These are phyloP conservation scores for Rambutsinella grinnellia DNA, from an alignment of 2,888 invertebrate species.

Conservation along the genomic window DNA sequence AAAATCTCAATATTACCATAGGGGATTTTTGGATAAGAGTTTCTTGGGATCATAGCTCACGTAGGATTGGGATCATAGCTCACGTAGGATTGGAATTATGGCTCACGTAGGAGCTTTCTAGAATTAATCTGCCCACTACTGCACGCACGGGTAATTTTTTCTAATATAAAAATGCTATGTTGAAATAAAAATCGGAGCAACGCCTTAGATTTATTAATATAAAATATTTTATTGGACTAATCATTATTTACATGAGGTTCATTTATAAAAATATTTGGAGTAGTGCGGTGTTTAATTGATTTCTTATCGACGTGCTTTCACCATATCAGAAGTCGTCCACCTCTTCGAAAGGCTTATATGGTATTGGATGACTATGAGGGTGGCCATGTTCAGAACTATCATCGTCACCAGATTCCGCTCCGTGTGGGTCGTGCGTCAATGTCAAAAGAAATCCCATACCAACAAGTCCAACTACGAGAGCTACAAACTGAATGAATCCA, in stretches of 20 bases:
- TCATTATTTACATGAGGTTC: background rate
- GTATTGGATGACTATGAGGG: background rate
- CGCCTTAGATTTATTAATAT: background rate
- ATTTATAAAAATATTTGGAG: background rate
- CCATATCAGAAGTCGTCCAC: too few relatives aligned
- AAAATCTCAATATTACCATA: too few relatives aligned
- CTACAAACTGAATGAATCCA: slow-evolving; percentile 62
- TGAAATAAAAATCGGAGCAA: background rate
- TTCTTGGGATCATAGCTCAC: too few relatives aligned
- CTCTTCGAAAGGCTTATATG: background rate
- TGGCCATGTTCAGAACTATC: slow-evolving; percentile 23
- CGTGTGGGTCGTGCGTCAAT: slow-evolving; percentile 25
- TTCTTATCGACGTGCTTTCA: too few relatives aligned
- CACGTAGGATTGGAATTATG: too few relatives aligned
- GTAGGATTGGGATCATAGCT: too few relatives aligned
- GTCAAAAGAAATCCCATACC: slow-evolving; percentile 51
- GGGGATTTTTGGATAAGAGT: too few relatives aligned
- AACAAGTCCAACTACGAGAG: slow-evolving; percentile 44
- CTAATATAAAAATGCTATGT: background rate
- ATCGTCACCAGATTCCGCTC: slow-evolving; percentile 15
- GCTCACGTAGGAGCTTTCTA: too few relatives aligned
- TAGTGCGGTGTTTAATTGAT: background rate
- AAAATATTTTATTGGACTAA: background rate
- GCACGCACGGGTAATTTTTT: too few relatives aligned
- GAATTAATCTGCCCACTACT: too few relatives aligned